A percentile compares a stretch with the other conserved stretches of the same genome.
These are phyloP conservation scores for Eucriotettix oculatus DNA, from an alignment of 2,888 invertebrate genomes.

Conservation along the genomic window DNA sequence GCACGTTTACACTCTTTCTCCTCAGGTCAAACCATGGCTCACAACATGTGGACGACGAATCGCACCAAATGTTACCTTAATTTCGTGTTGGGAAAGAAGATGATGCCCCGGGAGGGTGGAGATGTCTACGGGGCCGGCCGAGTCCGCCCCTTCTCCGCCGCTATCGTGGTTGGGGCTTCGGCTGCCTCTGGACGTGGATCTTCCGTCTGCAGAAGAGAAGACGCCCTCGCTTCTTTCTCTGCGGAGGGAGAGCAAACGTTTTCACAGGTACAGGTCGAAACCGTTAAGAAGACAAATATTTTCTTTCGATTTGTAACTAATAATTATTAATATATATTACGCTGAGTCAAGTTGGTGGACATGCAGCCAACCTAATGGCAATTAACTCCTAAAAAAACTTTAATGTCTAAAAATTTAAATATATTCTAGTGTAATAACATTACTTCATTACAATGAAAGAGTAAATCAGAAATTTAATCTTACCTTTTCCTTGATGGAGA, in stretches of 20 bases:
- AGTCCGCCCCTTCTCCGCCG: conserved; percentile 9
- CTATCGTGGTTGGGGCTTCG: conserved; percentile 33
- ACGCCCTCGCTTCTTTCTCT: conserved; percentile 37
- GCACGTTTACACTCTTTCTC: too few relatives aligned
- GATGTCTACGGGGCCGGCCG: conserved; percentile 22
- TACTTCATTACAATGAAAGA: background rate
- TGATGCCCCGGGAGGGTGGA: conserved; percentile 23
- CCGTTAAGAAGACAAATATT: background rate
- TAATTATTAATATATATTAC: background rate
- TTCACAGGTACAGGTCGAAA: background rate
- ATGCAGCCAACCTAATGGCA: background rate
- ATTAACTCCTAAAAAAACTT: background rate
- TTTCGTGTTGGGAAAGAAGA: conserved; percentile 48
- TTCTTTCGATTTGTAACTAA: background rate
- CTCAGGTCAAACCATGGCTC: too few relatives aligned
- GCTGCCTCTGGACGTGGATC: conserved; percentile 48
- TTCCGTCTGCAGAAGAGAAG: conserved; percentile 77
- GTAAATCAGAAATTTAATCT: conserved; percentile 1
- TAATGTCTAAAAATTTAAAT: background rate
- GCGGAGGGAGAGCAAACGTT: conserved; percentile 14
- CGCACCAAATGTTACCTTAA: conserved; percentile 35
- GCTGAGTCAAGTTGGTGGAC: background rate
- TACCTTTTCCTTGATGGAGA: conserved; percentile 42
- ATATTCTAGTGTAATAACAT: background rate
- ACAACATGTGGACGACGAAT: too few relatives aligned